Evolutionary conservation across 37 sponge, comb jelly and placozoan species (phyloP).

Genomic region (Halichondria panicea): DNA sequence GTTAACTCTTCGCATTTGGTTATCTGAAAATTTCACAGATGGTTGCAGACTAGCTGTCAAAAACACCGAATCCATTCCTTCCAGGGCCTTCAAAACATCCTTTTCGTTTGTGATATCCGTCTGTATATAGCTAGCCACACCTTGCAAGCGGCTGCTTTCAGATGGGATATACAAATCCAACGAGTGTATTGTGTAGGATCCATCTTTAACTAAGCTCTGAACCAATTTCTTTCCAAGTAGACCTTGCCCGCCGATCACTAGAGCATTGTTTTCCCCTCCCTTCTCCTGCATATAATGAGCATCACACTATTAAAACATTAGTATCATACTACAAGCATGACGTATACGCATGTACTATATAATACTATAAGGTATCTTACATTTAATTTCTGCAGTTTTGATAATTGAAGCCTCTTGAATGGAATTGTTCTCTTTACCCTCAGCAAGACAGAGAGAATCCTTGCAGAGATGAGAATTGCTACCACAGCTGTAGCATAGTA

Average conservation of each 20-base stretch:
- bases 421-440: too few species aligned
- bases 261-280: neutral
- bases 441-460: too few species aligned
- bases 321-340: too few species aligned
- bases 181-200: slow-evolving; percentile 8
- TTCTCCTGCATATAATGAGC: too few species aligned
- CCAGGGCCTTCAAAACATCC: slow-evolving; percentile 2
- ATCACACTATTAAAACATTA: too few species aligned
- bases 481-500: too few species aligned
- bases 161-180: slow-evolving; percentile 12
- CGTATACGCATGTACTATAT: too few species aligned
- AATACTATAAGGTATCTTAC: too few species aligned
- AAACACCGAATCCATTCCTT: slow-evolving; percentile 13
- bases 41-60: slow-evolving; percentile 11
- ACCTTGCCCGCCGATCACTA: slow-evolving; percentile 27
- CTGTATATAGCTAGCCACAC: slow-evolving; percentile 7
- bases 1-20: slow-evolving; percentile 1
- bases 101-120: neutral
- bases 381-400: too few species aligned
- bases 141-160: neutral
- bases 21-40: neutral
- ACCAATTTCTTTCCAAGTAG: slow-evolving; percentile 1
- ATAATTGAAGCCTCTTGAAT: too few species aligned
- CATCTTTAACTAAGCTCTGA: slow-evolving; percentile 6
- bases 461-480: too few species aligned